Base-by-base conservation (phyloP, 2,113 vertebrate species). In the Phoxinus phoxinus region DNA sequence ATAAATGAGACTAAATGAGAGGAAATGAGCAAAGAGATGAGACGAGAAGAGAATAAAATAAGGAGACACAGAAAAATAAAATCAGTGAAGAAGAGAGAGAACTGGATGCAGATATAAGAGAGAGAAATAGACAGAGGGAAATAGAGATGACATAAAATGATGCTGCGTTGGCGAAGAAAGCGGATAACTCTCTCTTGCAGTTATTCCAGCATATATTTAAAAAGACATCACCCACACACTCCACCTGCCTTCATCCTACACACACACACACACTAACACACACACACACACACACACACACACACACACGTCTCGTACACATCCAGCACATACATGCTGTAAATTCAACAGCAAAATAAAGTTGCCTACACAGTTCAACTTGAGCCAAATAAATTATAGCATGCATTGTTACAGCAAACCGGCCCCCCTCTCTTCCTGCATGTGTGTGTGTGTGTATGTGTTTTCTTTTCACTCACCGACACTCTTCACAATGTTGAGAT, bases 401-500 rank as follows among this genome's bases (percentile, higher is more conserved):
- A 81, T 51, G n/a, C 12, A 46, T 7, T 67, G 61, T 51, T 81
- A 46, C 44, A 48, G 59, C 25, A 46, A 12, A 48, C 23, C 4
- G 8, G 72, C 9, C 58, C 65, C 58, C 13, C 7, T 65, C 21
- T 65, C n/a, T 77, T 25, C 1, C 11, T 56, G n/a, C 48, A 21
- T 84, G 48, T 48, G 23, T 74, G 21, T 81, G 44, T 82, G 53
- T 78, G 85, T 81, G 44, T 82, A 41, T 78, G 85, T 53, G 58
- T 75, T 78, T 75, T 41, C 56, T 41, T 63, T 77, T 86, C 8
- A 90, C 94, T 94, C 86, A 95, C 94, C 92, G 1, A 94, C 90
- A 76, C 91, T 93, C 90, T 94, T 93, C 86, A 94, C 44, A 65
- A 95, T 94, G 85, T 91, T 94, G 81, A 95, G 89, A 85, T 88